Conservation (phyloP, 2,113 vertebrate species). For the Neogobius melanostomus region DNA sequence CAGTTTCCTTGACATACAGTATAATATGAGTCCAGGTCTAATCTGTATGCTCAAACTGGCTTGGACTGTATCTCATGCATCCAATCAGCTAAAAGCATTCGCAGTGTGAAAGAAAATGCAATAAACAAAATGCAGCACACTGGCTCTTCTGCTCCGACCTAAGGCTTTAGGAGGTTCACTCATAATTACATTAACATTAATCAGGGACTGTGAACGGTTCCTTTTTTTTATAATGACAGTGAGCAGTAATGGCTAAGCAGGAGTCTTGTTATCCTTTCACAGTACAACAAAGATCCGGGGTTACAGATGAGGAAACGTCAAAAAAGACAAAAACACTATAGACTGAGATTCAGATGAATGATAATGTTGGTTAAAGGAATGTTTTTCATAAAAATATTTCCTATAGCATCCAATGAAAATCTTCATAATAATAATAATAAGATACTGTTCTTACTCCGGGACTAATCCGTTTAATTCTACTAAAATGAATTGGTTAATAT, state of each 20-base stretch:
- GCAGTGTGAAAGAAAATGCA: conserved; percentile 30
- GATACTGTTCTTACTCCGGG: no score
- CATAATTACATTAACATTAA: conserved; percentile 51
- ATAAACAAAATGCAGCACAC: conserved; percentile 39
- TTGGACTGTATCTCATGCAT: conserved; percentile 7
- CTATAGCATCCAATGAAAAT: no score
- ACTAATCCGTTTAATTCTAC: no score
- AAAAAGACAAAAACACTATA: no score
- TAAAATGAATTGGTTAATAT: no score
- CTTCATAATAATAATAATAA: no score
- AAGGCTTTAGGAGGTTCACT: conserved; percentile 32
- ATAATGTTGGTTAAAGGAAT: no score
- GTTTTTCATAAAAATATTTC: no score
- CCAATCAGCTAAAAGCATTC: conserved; percentile 34
- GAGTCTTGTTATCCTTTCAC: neutral
- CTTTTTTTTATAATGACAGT: neutral
- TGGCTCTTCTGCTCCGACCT: conserved; percentile 20
- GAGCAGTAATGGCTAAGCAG: neutral
- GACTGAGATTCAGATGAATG: no score
- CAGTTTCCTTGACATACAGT: no score
- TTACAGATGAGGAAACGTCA: no score
- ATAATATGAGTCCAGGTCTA: neutral
- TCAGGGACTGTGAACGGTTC: conserved; percentile 20
- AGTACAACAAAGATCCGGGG: neutral
- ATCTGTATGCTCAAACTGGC: neutral